Conservation (phyloP, 2,797 vertebrate species). For the Sparidentex hasta region DNA sequence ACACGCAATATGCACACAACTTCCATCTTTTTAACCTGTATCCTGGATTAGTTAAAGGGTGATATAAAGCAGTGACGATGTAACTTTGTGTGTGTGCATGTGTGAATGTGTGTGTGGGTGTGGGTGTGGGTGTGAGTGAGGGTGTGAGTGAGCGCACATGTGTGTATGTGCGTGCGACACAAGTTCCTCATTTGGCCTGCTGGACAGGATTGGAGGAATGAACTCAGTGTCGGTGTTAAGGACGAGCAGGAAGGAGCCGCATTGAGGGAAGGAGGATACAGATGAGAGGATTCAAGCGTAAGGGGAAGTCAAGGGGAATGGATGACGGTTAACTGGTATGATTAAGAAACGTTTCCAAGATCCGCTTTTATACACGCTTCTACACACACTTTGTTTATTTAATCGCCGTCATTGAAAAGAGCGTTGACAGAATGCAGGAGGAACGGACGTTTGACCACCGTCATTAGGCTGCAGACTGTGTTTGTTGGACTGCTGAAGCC, state of each 20-base stretch:
- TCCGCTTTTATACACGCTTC: slow-evolving; percentile 38
- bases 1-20: slow-evolving; percentile 24
- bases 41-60: slow-evolving; percentile 64
- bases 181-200: slow-evolving; percentile 81
- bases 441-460: slow-evolving; percentile 26
- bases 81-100: slow-evolving; percentile 15
- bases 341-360: slow-evolving; percentile 43
- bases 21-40: slow-evolving; percentile 50
- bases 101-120: background rate
- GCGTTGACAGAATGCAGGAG: slow-evolving; percentile 16
- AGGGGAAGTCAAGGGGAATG: slow-evolving; percentile 2
- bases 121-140: background rate
- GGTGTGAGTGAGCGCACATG: background rate
- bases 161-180: slow-evolving; percentile 3
- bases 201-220: slow-evolving; percentile 81
- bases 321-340: slow-evolving; percentile 6
- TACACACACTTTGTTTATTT: slow-evolving; percentile 48
- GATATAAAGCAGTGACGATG: slow-evolving; percentile 38
- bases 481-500: slow-evolving; percentile 33
- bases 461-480: slow-evolving; percentile 20
- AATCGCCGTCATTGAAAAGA: slow-evolving; percentile 16
- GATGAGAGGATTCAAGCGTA: background rate
- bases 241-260: slow-evolving; percentile 32
- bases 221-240: slow-evolving; percentile 22
- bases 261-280: slow-evolving; percentile 10